A percentile compares a stretch with the other conserved stretches of the same genome.
Conservation (phyloP, 2,888 invertebrate species). For the Atethmia centrago region DNA sequence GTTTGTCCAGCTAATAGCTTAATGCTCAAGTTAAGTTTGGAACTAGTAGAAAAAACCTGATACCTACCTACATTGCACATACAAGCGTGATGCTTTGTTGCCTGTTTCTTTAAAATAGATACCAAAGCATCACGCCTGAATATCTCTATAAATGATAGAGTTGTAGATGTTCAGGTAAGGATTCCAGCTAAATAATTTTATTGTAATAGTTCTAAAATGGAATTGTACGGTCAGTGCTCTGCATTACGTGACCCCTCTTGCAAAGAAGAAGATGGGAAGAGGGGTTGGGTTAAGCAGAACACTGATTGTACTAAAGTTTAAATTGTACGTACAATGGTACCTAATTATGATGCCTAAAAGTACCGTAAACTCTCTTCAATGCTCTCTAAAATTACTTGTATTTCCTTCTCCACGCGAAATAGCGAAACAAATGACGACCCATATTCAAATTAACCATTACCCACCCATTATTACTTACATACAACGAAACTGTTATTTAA, state of each 20-base stretch:
- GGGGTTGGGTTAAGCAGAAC: no score
- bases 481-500: slow-evolving; percentile 3
- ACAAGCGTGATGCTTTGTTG: no score
- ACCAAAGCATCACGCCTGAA: not conserved
- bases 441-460: slow-evolving; percentile 15
- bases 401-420: slow-evolving; percentile 1
- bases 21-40: not conserved
- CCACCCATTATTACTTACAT: slow-evolving; percentile 8
- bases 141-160: not conserved
- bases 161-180: not conserved
- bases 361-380: not conserved
- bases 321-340: not conserved
- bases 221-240: no score
- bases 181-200: not conserved
- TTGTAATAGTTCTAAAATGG: not conserved
- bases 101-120: no score
- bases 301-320: no score
- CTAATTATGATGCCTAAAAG: not conserved
- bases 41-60: not conserved
- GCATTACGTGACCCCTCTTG: no score
- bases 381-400: slow-evolving; percentile 17
- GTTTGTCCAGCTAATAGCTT: not conserved
- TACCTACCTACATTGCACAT: not conserved
- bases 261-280: no score
- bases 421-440: slow-evolving; percentile 14